These are phyloP conservation scores for Agriopis marginaria DNA, from an alignment of 2,888 invertebrate genomes.

Conservation along the genomic window DNA sequence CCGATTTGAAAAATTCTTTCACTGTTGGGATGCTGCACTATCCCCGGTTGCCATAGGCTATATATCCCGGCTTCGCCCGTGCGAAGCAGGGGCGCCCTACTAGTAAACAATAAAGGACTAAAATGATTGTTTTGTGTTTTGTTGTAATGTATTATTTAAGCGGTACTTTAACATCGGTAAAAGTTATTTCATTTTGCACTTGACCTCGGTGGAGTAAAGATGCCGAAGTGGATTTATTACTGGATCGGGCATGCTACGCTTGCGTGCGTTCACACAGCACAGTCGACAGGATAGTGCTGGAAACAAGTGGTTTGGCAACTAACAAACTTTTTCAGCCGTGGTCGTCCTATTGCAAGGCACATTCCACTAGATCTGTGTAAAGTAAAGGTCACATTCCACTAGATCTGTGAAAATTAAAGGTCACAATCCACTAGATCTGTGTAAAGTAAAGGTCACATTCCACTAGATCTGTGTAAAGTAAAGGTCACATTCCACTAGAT, in stretches of 20 bases:
- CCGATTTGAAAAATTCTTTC: too few relatives aligned
- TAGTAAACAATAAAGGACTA: too few relatives aligned
- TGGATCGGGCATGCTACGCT: constrained; percentile 13
- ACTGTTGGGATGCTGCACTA: too few relatives aligned
- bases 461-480: not conserved
- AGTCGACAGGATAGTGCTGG: constrained; percentile 4
- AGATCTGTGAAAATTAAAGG: not conserved
- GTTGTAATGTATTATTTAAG: too few relatives aligned
- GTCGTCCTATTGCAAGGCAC: not conserved
- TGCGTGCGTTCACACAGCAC: not conserved
- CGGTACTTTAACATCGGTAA: constrained; percentile 10
- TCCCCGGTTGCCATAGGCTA: too few relatives aligned
- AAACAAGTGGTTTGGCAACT: not conserved
- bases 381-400: not conserved
- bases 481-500: not conserved
- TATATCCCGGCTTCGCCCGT: too few relatives aligned
- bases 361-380: not conserved
- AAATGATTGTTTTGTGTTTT: too few relatives aligned
- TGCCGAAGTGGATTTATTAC: constrained; percentile 27
- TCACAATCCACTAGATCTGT: not conserved
- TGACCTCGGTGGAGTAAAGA: constrained; percentile 47
- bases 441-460: not conserved
- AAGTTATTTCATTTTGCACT: constrained; percentile 42
- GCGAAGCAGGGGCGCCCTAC: too few relatives aligned
- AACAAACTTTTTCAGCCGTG: too few relatives aligned